Evolutionary conservation across 2,888 invertebrate genomes (phyloP).

Genomic region (Saturnia japonica): DNA sequence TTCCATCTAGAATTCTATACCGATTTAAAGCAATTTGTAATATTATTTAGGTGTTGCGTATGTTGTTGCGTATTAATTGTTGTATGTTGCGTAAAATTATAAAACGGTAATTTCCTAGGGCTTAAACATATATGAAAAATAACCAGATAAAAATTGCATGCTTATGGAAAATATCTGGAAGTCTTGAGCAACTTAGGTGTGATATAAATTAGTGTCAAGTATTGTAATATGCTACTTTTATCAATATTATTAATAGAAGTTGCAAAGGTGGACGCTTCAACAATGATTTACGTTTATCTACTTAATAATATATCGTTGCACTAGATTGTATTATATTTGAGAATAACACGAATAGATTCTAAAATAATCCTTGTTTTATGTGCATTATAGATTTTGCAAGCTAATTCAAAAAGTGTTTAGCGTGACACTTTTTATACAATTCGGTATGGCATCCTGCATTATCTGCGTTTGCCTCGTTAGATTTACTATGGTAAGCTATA

Average conservation of each 20-base stretch:
- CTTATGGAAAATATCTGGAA: neutral
- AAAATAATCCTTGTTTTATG: neutral
- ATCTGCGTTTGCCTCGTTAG: constrained; percentile 63
- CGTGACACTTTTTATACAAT: constrained; percentile 54
- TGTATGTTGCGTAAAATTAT: no score
- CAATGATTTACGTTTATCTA: neutral
- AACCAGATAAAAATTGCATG: neutral
- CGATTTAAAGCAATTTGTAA: neutral
- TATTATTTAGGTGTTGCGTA: no score
- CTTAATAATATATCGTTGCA: neutral
- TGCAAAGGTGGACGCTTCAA: neutral
- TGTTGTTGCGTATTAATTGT: no score
- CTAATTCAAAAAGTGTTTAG: constrained; percentile 55
- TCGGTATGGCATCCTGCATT: constrained; percentile 56
- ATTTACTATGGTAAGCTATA: constrained; percentile 58
- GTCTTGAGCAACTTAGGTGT: neutral
- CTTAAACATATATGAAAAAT: no score
- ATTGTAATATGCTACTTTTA: neutral
- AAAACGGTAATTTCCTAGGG: no score
- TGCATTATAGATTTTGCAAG: constrained; percentile 55
- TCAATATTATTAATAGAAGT: neutral
- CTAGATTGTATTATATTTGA: neutral
- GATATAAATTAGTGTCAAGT: neutral
- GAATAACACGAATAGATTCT: neutral
- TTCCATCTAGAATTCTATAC: neutral